Evolutionary conservation across 2,888 invertebrate genomes (phyloP).

Genomic region (Odontomyia ornata): DNA sequence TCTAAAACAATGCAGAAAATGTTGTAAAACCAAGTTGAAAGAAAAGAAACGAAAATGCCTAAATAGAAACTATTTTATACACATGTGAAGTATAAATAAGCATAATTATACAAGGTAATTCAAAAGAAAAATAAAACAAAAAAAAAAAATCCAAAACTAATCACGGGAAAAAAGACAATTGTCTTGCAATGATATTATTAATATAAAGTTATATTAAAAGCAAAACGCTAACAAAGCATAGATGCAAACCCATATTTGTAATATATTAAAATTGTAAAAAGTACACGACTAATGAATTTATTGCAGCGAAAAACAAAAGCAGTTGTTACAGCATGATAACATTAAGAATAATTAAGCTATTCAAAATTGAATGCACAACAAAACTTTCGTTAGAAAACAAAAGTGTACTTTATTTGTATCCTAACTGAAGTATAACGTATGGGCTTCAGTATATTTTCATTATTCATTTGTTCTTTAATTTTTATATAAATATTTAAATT

Average conservation of each 20-base stretch:
- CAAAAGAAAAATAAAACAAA: too few species aligned
- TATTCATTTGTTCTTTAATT: too few species aligned
- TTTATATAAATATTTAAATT: too few species aligned
- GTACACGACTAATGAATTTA: background rate
- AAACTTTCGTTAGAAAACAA: too few species aligned
- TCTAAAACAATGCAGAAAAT: background rate
- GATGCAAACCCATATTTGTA: background rate
- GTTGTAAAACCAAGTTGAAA: background rate
- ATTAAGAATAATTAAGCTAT: too few species aligned
- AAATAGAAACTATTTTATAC: slow-evolving; percentile 37
- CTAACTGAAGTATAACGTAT: too few species aligned
- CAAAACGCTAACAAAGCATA: background rate
- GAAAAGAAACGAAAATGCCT: slow-evolving; percentile 31
- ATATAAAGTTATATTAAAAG: background rate
- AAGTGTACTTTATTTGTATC: too few species aligned
- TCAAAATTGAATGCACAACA: too few species aligned
- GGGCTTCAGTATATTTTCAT: too few species aligned
- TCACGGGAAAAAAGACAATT: background rate
- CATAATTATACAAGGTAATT: too few species aligned
- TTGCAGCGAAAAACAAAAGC: too few species aligned
- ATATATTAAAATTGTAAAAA: slow-evolving; percentile 26
- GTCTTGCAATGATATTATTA: background rate
- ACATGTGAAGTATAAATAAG: background rate
- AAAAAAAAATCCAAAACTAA: background rate
- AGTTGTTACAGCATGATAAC: too few species aligned